Percentiles rank a stretch among this genome's conserved stretches.
phyloP scores from a whole-genome alignment of 2,797 vertebrate species.

The Poecilia wingei region DNA sequence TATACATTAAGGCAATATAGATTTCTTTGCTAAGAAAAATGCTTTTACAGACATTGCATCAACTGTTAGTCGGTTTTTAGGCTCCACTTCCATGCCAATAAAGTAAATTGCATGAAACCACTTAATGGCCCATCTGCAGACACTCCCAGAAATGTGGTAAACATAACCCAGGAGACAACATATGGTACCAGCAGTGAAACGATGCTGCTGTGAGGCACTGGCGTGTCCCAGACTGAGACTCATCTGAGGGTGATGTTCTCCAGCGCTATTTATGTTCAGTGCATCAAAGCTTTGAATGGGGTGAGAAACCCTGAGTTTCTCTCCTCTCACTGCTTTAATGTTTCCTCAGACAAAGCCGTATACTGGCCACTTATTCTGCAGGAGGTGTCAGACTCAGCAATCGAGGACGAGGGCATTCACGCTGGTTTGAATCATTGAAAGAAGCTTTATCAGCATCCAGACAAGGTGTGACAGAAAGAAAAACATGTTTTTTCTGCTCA shows the following conservation, averaged over 20 bases:
- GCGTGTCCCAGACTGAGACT: slow-evolving; percentile 12
- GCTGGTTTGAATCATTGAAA: slow-evolving; percentile 18
- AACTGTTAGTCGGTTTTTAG: background rate
- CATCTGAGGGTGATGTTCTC: slow-evolving; percentile 19
- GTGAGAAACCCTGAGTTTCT: slow-evolving; percentile 19
- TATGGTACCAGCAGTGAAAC: slow-evolving; percentile 5
- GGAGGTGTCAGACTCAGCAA: slow-evolving; percentile 33
- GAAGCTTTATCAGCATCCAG: slow-evolving; percentile 32
- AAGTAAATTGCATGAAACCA: slow-evolving; percentile 25
- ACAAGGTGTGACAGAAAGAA: slow-evolving; percentile 29
- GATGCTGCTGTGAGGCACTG: background rate
- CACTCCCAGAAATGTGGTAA: slow-evolving; percentile 7
- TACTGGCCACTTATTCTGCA: slow-evolving; percentile 29
- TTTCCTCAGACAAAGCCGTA: slow-evolving; percentile 36
- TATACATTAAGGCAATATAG: background rate
- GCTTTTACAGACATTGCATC: background rate
- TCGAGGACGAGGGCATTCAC: slow-evolving; percentile 18
- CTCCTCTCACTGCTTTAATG: slow-evolving; percentile 44
- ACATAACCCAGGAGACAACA: slow-evolving; percentile 1
- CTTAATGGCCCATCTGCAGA: slow-evolving; percentile 11
- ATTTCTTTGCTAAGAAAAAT: slow-evolving; percentile 11
- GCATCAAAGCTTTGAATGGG: slow-evolving; percentile 12
- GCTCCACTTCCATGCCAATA: background rate
- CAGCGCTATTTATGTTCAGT: slow-evolving; percentile 33
- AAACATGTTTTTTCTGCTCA: background rate